Base-by-base conservation (phyloP, 53 echinoderm and acorn worm species). In the Patiria pectinifera region DNA sequence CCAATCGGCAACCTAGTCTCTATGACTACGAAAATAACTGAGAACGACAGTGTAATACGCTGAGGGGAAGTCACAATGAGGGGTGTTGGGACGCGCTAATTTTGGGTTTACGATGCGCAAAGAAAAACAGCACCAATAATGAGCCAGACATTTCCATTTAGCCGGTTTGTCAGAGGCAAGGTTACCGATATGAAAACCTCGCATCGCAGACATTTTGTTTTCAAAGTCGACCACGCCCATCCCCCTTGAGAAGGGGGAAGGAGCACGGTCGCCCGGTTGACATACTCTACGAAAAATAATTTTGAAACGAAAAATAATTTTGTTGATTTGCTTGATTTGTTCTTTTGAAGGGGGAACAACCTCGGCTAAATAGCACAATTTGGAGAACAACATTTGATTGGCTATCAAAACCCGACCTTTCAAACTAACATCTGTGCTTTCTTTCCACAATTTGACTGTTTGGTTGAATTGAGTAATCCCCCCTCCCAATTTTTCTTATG, bases 291-390 rank as follows among this genome's bases (percentile, higher is more conserved):
- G 15, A 13, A 49, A 9, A 46, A 19, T 43, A 45, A 18, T 69
- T 3, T 48, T 8, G 49, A 80, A 80, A 6, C 26, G 9, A 19
- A 48, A 80, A 19, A 80, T 80, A 48, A 80, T 4, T 12, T 35
- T 80, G 49, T 80, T 80, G 26, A 80, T 48, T 48, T 80, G 8
- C 48, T 48, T 80, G 12, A 47, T 47, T 21, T 11, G 4, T 25
- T 70, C 70, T 26, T 22, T 9, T 46, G n/a, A 74, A 48, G 71
- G 86, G 45, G 66, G 49, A 21, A 23, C 45, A 2, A 74, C 58
- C 24, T 86, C 86, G 0, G 86, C 86, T 24, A 48, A n/a, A 58
- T 76, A 91, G 84, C 91, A 91, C 23, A 91, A 24, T 19, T 75
- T 91, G 1, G 60, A 43, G n/a, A 0, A 78, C 15, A 2, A 76